A percentile compares a stretch with the other conserved stretches of the same genome.
phyloP scores from a whole-genome alignment of 2,797 vertebrate genomes.

The Thaleichthys pacificus region DNA sequence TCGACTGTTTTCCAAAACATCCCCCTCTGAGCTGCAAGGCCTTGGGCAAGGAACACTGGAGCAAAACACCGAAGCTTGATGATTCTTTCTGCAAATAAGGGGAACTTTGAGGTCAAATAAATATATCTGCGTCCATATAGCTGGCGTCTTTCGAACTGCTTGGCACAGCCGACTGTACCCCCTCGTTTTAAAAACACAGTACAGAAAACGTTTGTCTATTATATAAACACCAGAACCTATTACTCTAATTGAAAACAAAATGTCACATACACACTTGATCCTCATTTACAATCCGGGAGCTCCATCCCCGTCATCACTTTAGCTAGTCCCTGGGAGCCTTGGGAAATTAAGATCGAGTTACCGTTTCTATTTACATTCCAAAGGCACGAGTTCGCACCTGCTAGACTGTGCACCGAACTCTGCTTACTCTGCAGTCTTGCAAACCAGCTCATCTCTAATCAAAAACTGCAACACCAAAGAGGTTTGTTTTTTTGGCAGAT shows the following conservation, averaged over 20 bases:
- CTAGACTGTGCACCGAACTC: slow-evolving; percentile 11
- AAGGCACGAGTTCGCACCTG: slow-evolving; percentile 26
- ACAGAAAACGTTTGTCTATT: slow-evolving; percentile 26
- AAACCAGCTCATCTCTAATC: slow-evolving; percentile 17
- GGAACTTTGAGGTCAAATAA: background rate
- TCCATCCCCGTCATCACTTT: slow-evolving; percentile 36
- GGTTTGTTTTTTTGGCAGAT: too few relatives aligned
- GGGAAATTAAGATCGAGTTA: slow-evolving; percentile 36
- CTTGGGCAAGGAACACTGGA: background rate
- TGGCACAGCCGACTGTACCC: background rate
- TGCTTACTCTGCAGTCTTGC: slow-evolving; percentile 16
- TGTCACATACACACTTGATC: slow-evolving; percentile 35
- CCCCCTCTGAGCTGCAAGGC: background rate
- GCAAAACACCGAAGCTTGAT: background rate
- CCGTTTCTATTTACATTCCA: slow-evolving; percentile 55
- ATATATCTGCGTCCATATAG: background rate
- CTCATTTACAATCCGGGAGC: slow-evolving; percentile 26
- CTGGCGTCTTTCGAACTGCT: background rate
- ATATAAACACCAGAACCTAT: slow-evolving; percentile 8
- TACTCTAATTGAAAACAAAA: slow-evolving; percentile 43
- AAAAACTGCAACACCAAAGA: background rate
- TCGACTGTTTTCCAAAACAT: background rate
- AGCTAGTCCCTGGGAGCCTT: slow-evolving; percentile 4
- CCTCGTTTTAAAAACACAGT: background rate
- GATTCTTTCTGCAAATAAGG: background rate